Evolutionary conservation across 2,888 invertebrate species (phyloP), one percentile per base, ranked within the genome.

Genomic region (Bellardia pandia): DNA sequence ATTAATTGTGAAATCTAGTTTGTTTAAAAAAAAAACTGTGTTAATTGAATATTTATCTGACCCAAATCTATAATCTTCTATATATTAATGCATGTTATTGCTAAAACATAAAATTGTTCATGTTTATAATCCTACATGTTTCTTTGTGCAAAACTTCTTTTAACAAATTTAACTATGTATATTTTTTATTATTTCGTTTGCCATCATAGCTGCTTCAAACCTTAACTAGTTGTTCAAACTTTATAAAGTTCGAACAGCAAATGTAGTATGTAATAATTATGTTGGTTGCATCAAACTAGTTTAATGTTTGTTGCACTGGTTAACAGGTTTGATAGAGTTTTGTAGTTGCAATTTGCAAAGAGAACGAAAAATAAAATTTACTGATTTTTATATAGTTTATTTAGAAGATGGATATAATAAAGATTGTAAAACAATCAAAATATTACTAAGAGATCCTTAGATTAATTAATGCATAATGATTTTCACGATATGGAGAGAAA

Each of bases 1-100:
- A 8, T 58, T 58, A 30, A 58, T 33, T 56, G 30, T 58, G 4
- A 51, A 76, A 66, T 30, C 53, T 14, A 30, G 8, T 53, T 53
- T 14, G 3, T 14, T 2, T 2, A 3, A n/a, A 53, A 14, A 14
- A n/a, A 76, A 3, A 45, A 45, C 13, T 45, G 13, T 45, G 42
- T 23, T 75, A 66, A 66, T 77, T 56, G 16, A 56, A 56, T 77
- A 68, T 77, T 68, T 68, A 58, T 77, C 56, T 66, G 56, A 40
- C 56, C 56, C 30, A 66, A 56, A 66, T 76, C 40, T 76, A 23
- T 64, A 23, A 74, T 74, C 48, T 13, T n/a, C 48, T 62, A 58
- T 30, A 30, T 30, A 30, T 30, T 11, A 8, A n/a, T 37, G 40
- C 51, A 72, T 74, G 14, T 11, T 51, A 16, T 23, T 11, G 42